Evolutionary conservation across 2,113 vertebrate species (phyloP), one percentile per base, ranked within the genome.

Genomic region (Zosterops hypoxanthus): DNA sequence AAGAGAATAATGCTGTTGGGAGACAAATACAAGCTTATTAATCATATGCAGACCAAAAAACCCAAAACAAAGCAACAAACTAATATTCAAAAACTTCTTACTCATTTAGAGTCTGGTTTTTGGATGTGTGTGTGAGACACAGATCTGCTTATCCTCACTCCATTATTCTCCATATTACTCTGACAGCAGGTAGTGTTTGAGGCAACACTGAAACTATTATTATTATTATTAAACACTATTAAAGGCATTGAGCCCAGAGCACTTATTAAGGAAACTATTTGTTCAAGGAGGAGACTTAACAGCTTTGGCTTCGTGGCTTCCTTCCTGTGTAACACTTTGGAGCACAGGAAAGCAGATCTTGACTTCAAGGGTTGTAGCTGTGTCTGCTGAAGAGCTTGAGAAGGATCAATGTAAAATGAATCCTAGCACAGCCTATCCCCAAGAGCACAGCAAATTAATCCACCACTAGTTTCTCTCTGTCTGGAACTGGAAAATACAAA

Each of bases 401-500:
- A 41, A 77, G 55, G 76, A 90, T 91, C 42, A 19, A 42, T 90
- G 76, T 46, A 49, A 96, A 88, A 92, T 80, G 39, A 88, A 26
- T 71, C 46, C 50, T 68, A 46, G 65, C 28, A 18, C 56, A 68
- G 69, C 82, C 63, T 86, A 64, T 91, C 76, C 63, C 60, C 71
- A 46, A 56, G 49, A 83, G 68, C 59, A 23, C 52, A 61, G 88
- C 61, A 80, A 73, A 90, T 90, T 90, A 94, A 94, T 82, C 90
- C 61, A 59, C 57, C 61, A 4, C 49, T 79, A 8, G 53, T 78
- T 92, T 46, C 75, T 78, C 55, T 86, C 65, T 83, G 57, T 95
- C 65, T 83, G 36, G 31, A 88, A 24, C 72, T 86, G 46, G 63
- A 80, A 93, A 94, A 92, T 61, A 92, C 83, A 64, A 89, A 95